Conservation (phyloP, 2,113 vertebrate genomes). For the Gavialis gangeticus region DNA sequence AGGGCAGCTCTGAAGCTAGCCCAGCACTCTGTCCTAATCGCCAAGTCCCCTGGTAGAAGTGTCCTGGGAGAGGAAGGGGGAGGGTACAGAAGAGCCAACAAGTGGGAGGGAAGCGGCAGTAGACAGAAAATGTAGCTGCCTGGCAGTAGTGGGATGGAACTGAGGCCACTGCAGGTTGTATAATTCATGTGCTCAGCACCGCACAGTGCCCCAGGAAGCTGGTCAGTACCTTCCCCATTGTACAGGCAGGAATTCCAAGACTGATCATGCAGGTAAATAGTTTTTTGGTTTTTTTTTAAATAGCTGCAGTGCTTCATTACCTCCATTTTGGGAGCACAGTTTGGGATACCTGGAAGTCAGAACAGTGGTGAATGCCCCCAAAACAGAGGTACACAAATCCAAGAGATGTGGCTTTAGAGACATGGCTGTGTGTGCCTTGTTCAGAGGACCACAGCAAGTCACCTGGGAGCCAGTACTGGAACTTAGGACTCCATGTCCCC, state of each 20-base stretch:
- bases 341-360: not conserved
- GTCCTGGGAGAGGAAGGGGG: not conserved
- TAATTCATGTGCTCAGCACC: not conserved
- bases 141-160: not conserved
- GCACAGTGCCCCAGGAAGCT: not conserved
- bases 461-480: not conserved
- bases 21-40: not conserved
- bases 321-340: not conserved
- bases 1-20: not conserved
- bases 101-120: not conserved
- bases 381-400: not conserved
- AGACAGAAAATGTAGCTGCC: fast-evolving
- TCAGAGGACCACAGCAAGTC: not conserved
- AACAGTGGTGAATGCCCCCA: not conserved
- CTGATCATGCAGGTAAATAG: not conserved
- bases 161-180: not conserved
- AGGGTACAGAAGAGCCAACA: fast-evolving
- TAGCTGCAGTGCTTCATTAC: fast-evolving
- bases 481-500: fast-evolving
- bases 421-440: not conserved
- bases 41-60: not conserved
- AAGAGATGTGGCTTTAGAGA: not conserved
- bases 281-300: not conserved
- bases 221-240: not conserved
- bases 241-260: not conserved